phyloP scores from a whole-genome alignment of 2,888 invertebrate genomes.

The Crepidodera aurea region DNA sequence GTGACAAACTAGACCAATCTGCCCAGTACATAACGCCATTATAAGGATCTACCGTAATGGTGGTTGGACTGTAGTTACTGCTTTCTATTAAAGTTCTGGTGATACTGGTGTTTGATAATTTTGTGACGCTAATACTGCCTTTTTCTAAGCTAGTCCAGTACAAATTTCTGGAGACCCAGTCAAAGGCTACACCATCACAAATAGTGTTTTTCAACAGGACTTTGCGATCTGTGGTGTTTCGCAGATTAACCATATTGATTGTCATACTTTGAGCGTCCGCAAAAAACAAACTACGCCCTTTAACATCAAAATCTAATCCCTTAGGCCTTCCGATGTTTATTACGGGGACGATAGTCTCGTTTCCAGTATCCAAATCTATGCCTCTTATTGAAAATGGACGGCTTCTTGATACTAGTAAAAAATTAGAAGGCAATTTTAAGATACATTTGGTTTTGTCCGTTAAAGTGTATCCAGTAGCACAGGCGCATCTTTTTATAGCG shows the following conservation, averaged over 20 bases:
- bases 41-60: conserved; percentile 72
- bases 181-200: conserved; percentile 81
- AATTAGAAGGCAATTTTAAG: conserved; percentile 66
- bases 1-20: conserved; percentile 68
- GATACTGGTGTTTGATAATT: conserved; percentile 66
- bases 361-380: conserved; percentile 62
- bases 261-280: conserved; percentile 65
- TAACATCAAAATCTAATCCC: conserved; percentile 74
- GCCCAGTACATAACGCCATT: conserved; percentile 80
- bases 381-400: conserved; percentile 77
- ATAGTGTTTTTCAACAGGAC: conserved; percentile 68
- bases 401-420: conserved; percentile 72
- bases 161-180: conserved; percentile 83
- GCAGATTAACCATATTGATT: conserved; percentile 46
- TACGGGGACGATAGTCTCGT: conserved; percentile 75
- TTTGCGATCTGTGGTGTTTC: conserved; percentile 47
- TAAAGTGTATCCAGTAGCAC: conserved; percentile 75
- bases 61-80: conserved; percentile 65
- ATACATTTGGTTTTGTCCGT: conserved; percentile 69
- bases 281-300: conserved; percentile 57
- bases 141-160: conserved; percentile 85
- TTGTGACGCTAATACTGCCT: conserved; percentile 74
- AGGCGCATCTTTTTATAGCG: conserved; percentile 72
- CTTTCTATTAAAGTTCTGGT: conserved; percentile 67
- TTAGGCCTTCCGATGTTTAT: conserved; percentile 71